Evolutionary conservation across 2,113 vertebrate genomes (phyloP), one percentile per base, ranked within the genome.

Genomic region (Epinephelus fuscoguttatus): DNA sequence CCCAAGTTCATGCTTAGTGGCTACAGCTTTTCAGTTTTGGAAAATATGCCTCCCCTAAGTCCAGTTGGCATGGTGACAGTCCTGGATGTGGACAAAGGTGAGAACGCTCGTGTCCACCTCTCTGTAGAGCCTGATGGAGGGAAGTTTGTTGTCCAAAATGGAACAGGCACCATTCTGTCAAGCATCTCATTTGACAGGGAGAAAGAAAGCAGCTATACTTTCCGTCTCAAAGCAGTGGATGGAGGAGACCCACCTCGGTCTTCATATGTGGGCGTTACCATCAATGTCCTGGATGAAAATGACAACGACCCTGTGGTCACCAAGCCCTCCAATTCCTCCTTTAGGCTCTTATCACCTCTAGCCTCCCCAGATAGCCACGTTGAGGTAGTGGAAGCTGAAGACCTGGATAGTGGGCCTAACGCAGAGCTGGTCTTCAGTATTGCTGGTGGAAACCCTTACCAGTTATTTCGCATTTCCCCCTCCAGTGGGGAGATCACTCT

Each of bases 1-100:
- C 98, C 98, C 70, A 99, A 99, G 90, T 99, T 99, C 89, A 99
- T 99, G 98, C 94, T 99, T 53, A 99, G 96, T 8, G 97, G 97
- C 92, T 99, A 99, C 92, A 99, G 98, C 94, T 99, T 99, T 94
- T 99, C 98, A 0, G 98, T 99, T 82, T 95, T 97, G 95, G 98
- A 99, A 94, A 99, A 99, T 92, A 98, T 99, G 97, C 98, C 98
- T 0, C 97, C 97, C 0, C 95, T 99, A 61, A 99, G 98, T 90
- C 97, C 98, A 0, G 98, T 99, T 68, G 98, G 98, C 75, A 99
- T 99, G 98, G 98, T 99, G 89, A 99, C 98, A 0, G 98, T 99
- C 77, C 94, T 98, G 2, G 98, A 99, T 90, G 96, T 97, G 75
- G 98, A 99, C 92, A 97, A 99, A 89, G 98, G 97, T 40, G 96